Conservation (phyloP, 2,113 vertebrate genomes). For the Vulpes vulpes region DNA sequence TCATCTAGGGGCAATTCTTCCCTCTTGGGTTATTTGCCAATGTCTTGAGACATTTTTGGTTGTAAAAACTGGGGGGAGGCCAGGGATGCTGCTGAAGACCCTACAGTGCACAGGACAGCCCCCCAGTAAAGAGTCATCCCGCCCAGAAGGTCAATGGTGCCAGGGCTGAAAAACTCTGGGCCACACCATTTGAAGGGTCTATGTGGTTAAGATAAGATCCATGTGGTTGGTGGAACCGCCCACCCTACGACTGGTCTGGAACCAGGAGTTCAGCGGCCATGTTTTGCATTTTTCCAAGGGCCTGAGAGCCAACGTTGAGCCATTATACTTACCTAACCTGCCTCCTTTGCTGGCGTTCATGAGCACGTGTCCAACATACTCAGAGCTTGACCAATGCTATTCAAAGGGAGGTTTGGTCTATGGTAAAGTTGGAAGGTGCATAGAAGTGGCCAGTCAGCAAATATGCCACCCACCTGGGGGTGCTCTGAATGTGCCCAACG, state of each 20-base stretch:
- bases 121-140: not conserved
- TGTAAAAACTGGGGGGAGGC: not conserved
- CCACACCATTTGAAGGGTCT: not conserved
- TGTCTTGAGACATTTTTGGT: not conserved
- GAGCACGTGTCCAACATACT: not conserved
- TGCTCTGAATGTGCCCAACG: not conserved
- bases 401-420: not conserved
- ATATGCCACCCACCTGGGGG: rapidly evolving
- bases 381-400: not conserved
- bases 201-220: not conserved
- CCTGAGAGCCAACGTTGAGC: not conserved
- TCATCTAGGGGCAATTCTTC: not conserved
- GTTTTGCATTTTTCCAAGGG: not conserved
- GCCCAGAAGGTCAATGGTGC: not conserved
- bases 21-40: not conserved
- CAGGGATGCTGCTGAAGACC: not conserved
- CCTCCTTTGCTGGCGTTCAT: not conserved
- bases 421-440: not conserved
- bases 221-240: not conserved
- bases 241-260: not conserved
- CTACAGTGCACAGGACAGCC: not conserved
- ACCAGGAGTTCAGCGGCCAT: not conserved
- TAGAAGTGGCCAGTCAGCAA: not conserved
- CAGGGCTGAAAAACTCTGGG: not conserved
- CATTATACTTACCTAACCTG: not conserved